Conservation (phyloP, 1,140 invertebrate genomes). For the Anoplolepis gracilipes region DNA sequence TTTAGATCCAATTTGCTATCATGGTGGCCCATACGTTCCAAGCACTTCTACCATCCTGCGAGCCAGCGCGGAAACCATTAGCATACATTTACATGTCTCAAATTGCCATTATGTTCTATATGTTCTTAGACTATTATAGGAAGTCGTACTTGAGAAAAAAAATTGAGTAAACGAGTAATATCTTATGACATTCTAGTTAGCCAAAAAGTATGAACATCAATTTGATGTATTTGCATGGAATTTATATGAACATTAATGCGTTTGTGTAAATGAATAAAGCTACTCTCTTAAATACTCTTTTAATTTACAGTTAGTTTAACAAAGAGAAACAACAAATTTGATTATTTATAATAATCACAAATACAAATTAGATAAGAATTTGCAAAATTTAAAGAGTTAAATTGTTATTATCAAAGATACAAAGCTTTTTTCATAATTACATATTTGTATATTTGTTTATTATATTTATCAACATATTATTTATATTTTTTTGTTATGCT, state of each 20-base stretch:
- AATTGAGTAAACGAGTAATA: conserved; percentile 56
- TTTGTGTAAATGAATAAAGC: background rate
- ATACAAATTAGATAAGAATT: background rate
- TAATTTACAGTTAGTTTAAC: conserved; percentile 7
- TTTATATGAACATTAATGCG: conserved; percentile 9
- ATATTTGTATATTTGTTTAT: background rate
- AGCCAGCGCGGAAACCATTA: conserved; percentile 84
- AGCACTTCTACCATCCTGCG: conserved; percentile 86
- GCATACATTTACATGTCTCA: conserved; percentile 87
- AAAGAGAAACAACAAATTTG: background rate
- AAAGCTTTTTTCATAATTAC: too few species aligned
- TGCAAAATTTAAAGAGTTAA: background rate
- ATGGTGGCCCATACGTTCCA: conserved; percentile 87
- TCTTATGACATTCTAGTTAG: background rate
- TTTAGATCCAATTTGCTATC: conserved; percentile 89
- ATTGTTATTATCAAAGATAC: background rate
- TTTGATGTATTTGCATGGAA: background rate
- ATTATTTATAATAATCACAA: conserved; percentile 22
- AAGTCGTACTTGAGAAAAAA: conserved; percentile 85
- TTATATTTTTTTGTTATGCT: background rate
- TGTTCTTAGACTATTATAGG: conserved; percentile 90
- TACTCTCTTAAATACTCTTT: background rate
- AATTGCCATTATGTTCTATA: conserved; percentile 88
- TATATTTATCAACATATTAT: background rate
- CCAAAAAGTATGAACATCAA: background rate